A percentile compares a stretch with the other conserved stretches of the same genome.
phyloP scores from a whole-genome alignment of 2,113 vertebrate species.

The Brachypodius melanocephalos region DNA sequence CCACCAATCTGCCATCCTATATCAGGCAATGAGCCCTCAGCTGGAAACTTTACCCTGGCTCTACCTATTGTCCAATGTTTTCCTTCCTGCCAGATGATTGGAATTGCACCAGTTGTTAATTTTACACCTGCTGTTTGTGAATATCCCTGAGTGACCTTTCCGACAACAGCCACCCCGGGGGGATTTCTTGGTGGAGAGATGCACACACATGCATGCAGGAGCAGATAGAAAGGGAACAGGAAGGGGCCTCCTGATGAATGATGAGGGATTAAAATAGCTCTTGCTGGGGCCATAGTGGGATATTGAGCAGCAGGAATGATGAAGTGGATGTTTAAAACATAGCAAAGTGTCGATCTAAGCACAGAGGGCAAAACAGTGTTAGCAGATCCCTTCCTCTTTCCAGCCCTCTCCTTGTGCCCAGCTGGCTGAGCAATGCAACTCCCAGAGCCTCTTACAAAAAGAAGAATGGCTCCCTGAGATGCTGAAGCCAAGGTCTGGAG shows the following conservation, averaged over 20 bases:
- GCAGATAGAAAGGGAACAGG: conserved; percentile 44
- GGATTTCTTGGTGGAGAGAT: conserved; percentile 23
- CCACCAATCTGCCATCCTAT: conserved; percentile 48
- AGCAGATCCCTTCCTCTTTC: conserved; percentile 56
- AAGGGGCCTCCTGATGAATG: conserved; percentile 59
- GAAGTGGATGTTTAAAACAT: conserved; percentile 63
- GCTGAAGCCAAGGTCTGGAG: background rate
- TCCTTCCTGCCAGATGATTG: conserved; percentile 54
- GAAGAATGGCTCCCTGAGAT: background rate
- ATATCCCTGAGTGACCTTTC: conserved; percentile 57
- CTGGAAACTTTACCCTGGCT: conserved; percentile 60
- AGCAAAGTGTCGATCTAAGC: conserved; percentile 36
- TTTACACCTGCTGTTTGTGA: conserved; percentile 56
- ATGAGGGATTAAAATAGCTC: conserved; percentile 68
- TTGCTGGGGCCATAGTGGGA: conserved; percentile 34
- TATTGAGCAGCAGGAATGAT: conserved; percentile 20
- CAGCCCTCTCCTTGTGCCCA: conserved; percentile 11
- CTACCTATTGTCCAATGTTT: conserved; percentile 53
- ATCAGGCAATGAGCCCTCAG: conserved; percentile 60
- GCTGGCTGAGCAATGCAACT: background rate
- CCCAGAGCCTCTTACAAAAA: background rate
- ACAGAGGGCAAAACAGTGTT: conserved; percentile 34
- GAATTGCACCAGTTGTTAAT: conserved; percentile 33
- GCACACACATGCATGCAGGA: background rate
- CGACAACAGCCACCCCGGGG: background rate